Base-by-base conservation (phyloP, 2,113 vertebrate species). In the Nannobrachium achirus region DNA sequence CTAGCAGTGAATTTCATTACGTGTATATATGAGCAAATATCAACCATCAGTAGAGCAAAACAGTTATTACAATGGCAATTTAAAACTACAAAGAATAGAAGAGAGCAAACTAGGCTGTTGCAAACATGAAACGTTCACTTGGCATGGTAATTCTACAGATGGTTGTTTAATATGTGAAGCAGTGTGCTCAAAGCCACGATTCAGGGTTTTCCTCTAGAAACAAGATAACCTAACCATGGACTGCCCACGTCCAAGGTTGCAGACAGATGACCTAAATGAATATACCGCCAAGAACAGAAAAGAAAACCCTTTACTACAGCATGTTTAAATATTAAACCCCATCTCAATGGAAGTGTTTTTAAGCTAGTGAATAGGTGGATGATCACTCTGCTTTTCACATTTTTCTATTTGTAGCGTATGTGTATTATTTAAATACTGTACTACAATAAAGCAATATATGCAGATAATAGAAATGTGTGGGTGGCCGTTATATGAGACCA, bases 91-190 rank as follows among this genome's bases (percentile, higher is more conserved):
- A 45, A 56, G 42, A 33, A 20, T 8, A 59, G 42, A 58, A 76
- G 78, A 84, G 52, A 10, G 73, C 52, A 40, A 66, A 66, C 19
- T 39, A 45, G 10, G 16, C 50, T 19, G 57, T 13, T 20, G 58
- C 15, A 52, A 49, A 66, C 41, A 38, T 38, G 8, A 71, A 45
- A 73, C 61, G 75, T 73, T 78, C 71, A 56, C 76, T 33, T 70
- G 58, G 39, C 16, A 52, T 33, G 25, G 6, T 33, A 33, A 33
- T 16, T 58, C 56, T 49, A 56, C 72, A 76, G 56, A 45, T 46
- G 55, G 63, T 38, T 45, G 25, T 73, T 76, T 67, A 25, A 50
- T 52, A 51, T 64, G 48, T 39, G 57, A 19, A 25, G 38, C 18
- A 45, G 49, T 38, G 13, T 8, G 46, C 16, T 44, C 33, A 51